These are phyloP conservation scores for Macrocentrus cingulum DNA, from an alignment of 1,140 invertebrate species.

Conservation along the genomic window DNA sequence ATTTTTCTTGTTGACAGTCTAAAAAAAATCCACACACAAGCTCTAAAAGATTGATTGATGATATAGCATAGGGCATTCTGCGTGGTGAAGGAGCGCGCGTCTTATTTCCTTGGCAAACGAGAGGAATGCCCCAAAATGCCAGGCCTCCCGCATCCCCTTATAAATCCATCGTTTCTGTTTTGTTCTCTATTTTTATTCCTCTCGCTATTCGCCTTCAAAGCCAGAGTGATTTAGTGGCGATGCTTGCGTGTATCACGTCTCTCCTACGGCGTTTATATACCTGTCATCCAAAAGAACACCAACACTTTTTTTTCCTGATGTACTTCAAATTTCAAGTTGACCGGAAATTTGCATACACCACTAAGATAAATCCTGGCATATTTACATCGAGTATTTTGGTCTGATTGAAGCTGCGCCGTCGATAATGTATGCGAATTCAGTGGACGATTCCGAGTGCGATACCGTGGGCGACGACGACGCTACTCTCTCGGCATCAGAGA, in stretches of 20 bases:
- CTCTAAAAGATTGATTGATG: conserved; percentile 18
- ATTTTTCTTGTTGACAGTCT: conserved; percentile 14
- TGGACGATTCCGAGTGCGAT: conserved; percentile 56
- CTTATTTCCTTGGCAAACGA: conserved; percentile 31
- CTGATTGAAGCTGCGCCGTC: conserved; percentile 31
- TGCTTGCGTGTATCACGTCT: conserved; percentile 50
- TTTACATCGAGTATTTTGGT: no score
- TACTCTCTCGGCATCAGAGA: conserved; percentile 24
- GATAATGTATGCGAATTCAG: conserved; percentile 55
- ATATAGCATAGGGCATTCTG: background rate
- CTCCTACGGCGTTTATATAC: conserved; percentile 23
- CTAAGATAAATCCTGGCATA: background rate
- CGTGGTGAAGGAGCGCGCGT: conserved; percentile 15
- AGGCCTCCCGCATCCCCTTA: conserved; percentile 40
- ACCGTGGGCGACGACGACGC: conserved; percentile 39
- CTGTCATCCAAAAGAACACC: conserved; percentile 5
- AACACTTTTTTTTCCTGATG: conserved; percentile 1
- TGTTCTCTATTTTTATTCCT: conserved; percentile 22
- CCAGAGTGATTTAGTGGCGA: conserved; percentile 46
- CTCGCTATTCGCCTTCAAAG: conserved; percentile 19
- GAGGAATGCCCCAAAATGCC: conserved; percentile 49
- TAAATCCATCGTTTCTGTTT: conserved; percentile 51
- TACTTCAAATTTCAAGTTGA: conserved; percentile 8
- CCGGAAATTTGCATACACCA: background rate
- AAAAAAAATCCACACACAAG: background rate